Evolutionary conservation across 2,113 vertebrate genomes (phyloP).

Genomic region (Peromyscus polionotus): DNA sequence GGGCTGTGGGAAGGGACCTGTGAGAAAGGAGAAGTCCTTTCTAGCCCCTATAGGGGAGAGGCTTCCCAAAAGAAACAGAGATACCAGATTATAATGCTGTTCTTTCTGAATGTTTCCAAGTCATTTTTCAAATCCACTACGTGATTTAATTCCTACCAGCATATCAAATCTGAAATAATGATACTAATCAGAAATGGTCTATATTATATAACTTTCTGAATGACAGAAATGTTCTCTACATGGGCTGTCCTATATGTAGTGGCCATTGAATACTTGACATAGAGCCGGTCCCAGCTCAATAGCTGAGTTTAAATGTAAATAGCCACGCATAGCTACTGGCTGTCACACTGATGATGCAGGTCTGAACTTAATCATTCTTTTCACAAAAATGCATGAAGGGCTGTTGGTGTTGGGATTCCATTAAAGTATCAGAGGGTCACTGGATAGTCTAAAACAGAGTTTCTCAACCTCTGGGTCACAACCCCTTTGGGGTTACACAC

Average conservation of each 20-base stretch:
- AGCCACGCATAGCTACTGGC: neutral
- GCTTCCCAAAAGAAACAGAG: neutral
- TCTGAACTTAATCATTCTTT: neutral
- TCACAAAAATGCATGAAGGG: neutral
- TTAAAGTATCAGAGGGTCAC: neutral
- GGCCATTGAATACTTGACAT: neutral
- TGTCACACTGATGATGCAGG: neutral
- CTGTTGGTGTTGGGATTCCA: neutral
- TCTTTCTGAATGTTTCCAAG: neutral
- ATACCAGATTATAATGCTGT: neutral
- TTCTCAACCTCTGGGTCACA: neutral
- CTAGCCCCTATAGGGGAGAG: neutral
- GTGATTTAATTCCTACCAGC: neutral
- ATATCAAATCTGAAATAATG: neutral
- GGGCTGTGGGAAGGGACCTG: rapidly evolving
- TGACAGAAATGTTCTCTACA: neutral
- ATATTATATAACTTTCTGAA: neutral
- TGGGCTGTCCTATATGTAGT: neutral
- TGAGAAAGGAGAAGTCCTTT: neutral
- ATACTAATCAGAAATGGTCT: neutral
- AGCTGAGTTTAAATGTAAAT: neutral
- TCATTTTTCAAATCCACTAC: neutral
- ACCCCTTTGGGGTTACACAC: neutral
- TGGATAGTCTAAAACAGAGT: neutral
- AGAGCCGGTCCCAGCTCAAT: neutral